A percentile compares a stretch with the other conserved stretches of the same genome.
These are phyloP conservation scores for Pogonomyrmex californicus DNA, from an alignment of 1,140 invertebrate species.

Conservation along the genomic window DNA sequence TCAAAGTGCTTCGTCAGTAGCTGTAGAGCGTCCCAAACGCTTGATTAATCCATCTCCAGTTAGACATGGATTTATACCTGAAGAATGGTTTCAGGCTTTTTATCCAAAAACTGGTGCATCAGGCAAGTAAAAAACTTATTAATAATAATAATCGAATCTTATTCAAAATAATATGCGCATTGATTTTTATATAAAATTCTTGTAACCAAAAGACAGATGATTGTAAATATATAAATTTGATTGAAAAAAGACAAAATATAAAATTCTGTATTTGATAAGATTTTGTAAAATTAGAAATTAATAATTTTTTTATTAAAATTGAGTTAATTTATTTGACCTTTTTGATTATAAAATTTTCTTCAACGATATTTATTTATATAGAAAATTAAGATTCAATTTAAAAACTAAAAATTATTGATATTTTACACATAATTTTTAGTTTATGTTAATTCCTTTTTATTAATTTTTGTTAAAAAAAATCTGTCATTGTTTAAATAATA, in stretches of 20 bases:
- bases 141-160: neutral
- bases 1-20: slow-evolving; percentile 45
- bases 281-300: neutral
- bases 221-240: neutral
- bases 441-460: neutral
- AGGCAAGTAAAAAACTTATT: slow-evolving; percentile 83
- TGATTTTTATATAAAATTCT: neutral
- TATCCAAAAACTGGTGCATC: slow-evolving; percentile 98
- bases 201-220: neutral
- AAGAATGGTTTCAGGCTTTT: slow-evolving; percentile 97
- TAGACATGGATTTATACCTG: slow-evolving; percentile 95
- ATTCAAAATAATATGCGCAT: neutral
- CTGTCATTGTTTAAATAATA: neutral
- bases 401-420: neutral
- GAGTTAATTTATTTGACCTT: neutral
- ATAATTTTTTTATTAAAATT: neutral
- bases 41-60: slow-evolving; percentile 87
- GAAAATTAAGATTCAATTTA: neutral
- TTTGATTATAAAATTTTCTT: neutral
- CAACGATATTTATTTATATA: neutral
- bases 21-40: slow-evolving; percentile 67
- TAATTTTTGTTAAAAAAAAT: neutral
- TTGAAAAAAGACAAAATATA: neutral
- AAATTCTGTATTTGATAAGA: neutral
- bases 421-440: slow-evolving; percentile 1